Evolutionary conservation across 1,140 invertebrate species (phyloP).

Genomic region (Atta texana): DNA sequence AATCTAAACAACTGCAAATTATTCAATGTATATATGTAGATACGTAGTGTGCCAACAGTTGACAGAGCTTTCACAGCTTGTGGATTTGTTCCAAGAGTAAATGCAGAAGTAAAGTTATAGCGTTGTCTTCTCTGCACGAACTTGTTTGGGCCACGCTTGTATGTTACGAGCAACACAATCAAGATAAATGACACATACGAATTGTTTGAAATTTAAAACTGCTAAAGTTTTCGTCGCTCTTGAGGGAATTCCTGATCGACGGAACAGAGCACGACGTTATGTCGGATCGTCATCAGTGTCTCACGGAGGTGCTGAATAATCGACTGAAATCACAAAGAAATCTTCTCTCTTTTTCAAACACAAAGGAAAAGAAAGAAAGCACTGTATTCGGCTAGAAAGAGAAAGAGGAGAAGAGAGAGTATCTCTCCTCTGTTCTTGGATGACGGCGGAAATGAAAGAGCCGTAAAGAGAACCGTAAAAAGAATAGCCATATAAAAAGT

Average conservation of each 20-base stretch:
- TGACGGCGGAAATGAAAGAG: conserved; percentile 62
- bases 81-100: conserved; percentile 35
- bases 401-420: neutral
- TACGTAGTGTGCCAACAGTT: neutral
- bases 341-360: neutral
- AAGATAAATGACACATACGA: conserved; percentile 31
- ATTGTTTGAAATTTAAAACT: conserved; percentile 22
- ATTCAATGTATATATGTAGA: neutral
- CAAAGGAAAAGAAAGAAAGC: conserved; percentile 33
- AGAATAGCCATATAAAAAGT: conserved; percentile 5
- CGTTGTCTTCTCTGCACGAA: neutral
- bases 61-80: conserved; percentile 9
- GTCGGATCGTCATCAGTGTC: conserved; percentile 29
- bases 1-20: neutral
- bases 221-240: neutral
- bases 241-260: neutral
- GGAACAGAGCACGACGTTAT: neutral
- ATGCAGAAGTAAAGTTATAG: conserved; percentile 1
- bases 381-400: conserved; percentile 55
- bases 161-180: conserved; percentile 12
- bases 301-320: conserved; percentile 51
- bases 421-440: conserved; percentile 40
- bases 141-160: neutral
- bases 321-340: conserved; percentile 53
- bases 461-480: conserved; percentile 12